phyloP scores from a whole-genome alignment of 2,888 invertebrate genomes.

The Diadegma fenestrale region DNA sequence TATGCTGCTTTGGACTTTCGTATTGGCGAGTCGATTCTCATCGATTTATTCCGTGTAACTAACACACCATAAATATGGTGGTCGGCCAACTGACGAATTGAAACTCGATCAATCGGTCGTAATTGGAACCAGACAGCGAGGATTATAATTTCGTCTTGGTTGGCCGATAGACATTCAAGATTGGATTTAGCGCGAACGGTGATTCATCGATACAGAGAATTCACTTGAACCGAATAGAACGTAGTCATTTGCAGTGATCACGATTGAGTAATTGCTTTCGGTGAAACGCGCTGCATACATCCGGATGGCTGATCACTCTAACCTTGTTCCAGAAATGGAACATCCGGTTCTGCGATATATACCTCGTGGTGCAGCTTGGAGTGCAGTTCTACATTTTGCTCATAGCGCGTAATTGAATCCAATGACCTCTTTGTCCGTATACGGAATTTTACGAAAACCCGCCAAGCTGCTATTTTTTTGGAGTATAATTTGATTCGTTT shows the following conservation, averaged over 20 bases:
- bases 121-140: slow-evolving; percentile 74
- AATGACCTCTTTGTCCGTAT: not conserved
- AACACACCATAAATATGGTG: slow-evolving; percentile 1
- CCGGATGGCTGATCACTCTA: slow-evolving; percentile 36
- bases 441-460: not conserved
- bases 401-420: not conserved
- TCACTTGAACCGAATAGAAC: slow-evolving; percentile 20
- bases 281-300: slow-evolving; percentile 35
- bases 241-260: slow-evolving; percentile 54
- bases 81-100: slow-evolving; percentile 73
- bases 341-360: slow-evolving; percentile 1
- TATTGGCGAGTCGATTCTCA: not conserved
- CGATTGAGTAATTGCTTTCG: slow-evolving; percentile 65
- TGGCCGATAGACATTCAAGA: slow-evolving; percentile 45
- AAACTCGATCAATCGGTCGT: slow-evolving; percentile 74
- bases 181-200: slow-evolving; percentile 45
- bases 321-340: slow-evolving; percentile 30
- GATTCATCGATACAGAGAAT: slow-evolving; percentile 32
- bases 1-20: not conserved
- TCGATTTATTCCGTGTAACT: not conserved
- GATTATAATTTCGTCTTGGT: slow-evolving; percentile 64
- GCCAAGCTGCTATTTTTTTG: not conserved
- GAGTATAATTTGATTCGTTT: not conserved
- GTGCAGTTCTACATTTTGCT: slow-evolving; percentile 4
- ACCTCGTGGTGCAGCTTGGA: not conserved